phyloP scores from a whole-genome alignment of 1,140 invertebrate species.

The Drosophila arizonae region DNA sequence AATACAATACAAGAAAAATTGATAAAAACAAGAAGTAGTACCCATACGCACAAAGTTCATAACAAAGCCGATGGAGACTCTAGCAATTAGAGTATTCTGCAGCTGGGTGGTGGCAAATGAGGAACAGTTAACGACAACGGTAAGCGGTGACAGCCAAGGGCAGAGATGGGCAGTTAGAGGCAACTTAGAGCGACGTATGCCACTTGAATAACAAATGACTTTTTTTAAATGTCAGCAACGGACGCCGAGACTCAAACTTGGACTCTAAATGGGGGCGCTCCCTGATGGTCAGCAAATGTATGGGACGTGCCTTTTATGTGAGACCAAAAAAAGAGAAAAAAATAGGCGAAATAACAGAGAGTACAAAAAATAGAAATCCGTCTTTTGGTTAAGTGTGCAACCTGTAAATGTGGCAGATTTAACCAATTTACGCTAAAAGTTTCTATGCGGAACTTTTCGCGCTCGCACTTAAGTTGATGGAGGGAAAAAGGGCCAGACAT shows the following conservation, averaged over 20 bases:
- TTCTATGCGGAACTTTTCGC: background rate
- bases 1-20: no score
- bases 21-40: no score
- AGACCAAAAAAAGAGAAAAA: constrained; percentile 8
- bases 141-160: constrained; percentile 42
- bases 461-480: background rate
- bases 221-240: constrained; percentile 74
- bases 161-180: constrained; percentile 65
- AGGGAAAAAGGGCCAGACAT: background rate
- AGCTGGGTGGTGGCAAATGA: constrained; percentile 23
- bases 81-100: background rate
- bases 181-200: constrained; percentile 78
- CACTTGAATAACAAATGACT: constrained; percentile 79
- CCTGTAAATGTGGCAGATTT: constrained; percentile 63
- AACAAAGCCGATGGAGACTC: background rate
- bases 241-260: constrained; percentile 30
- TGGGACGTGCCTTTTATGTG: constrained; percentile 56
- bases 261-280: constrained; percentile 24
- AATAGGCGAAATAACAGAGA: background rate
- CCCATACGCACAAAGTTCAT: no score
- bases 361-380: constrained; percentile 17
- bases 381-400: constrained; percentile 65
- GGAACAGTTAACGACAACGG: constrained; percentile 62
- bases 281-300: constrained; percentile 72
- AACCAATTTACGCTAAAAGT: constrained; percentile 57